Conservation (phyloP, 2,888 invertebrate genomes). For the Eucera pruinosa region DNA sequence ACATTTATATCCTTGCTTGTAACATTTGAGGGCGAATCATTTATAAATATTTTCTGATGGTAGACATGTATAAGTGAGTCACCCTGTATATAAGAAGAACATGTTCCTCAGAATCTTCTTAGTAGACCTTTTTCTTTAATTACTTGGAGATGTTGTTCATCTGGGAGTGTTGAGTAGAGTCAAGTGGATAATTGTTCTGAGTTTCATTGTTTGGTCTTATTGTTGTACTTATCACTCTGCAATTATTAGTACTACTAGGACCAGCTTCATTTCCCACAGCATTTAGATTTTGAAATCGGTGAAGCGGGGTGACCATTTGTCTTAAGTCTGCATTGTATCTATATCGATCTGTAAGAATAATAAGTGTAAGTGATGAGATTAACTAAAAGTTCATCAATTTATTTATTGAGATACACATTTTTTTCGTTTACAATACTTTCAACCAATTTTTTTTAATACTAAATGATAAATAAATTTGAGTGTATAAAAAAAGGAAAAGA, state of each 20-base stretch:
- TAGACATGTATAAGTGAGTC: constrained; percentile 78
- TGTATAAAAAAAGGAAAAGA: background rate
- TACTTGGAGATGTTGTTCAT: constrained; percentile 78
- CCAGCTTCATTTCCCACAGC: constrained; percentile 86
- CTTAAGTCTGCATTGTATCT: constrained; percentile 85
- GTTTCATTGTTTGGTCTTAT: constrained; percentile 68
- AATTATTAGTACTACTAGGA: constrained; percentile 72
- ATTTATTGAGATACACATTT: background rate
- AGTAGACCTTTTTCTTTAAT: constrained; percentile 78
- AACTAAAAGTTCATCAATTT: background rate
- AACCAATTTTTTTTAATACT: background rate
- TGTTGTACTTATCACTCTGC: constrained; percentile 65
- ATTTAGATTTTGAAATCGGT: constrained; percentile 88
- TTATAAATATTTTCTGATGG: constrained; percentile 66
- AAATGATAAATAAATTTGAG: background rate
- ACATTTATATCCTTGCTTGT: constrained; percentile 16
- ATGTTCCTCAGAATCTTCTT: constrained; percentile 80
- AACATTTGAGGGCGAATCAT: constrained; percentile 68
- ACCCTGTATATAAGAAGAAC: constrained; percentile 81
- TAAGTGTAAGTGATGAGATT: background rate
- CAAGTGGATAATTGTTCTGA: constrained; percentile 65
- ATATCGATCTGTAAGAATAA: constrained; percentile 72
- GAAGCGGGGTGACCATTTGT: constrained; percentile 90
- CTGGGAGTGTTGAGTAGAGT: constrained; percentile 66
- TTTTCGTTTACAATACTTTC: background rate